phyloP scores from a whole-genome alignment of 2,888 invertebrate species.

The Tenthredo livida region DNA sequence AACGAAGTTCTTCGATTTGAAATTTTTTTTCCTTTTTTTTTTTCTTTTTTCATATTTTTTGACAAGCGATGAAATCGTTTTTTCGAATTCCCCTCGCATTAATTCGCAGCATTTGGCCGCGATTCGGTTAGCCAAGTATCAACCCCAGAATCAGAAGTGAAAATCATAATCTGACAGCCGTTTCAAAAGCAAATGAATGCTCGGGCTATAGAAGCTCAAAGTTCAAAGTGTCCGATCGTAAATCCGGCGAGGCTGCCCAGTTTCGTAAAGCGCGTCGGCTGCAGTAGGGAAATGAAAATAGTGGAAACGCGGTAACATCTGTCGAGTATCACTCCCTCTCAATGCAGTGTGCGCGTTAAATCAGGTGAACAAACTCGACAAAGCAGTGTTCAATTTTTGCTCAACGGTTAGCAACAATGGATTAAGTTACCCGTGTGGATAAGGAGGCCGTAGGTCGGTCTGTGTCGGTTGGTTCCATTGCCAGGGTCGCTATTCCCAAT shows the following conservation, averaged over 20 bases:
- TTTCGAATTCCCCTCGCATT: conserved; percentile 23
- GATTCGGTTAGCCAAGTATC: conserved; percentile 46
- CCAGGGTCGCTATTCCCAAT: conserved; percentile 15
- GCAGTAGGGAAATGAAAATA: conserved; percentile 50
- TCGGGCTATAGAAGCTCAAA: neutral
- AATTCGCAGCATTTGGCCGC: conserved; percentile 39
- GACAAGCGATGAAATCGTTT: neutral
- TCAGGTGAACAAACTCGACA: conserved; percentile 71
- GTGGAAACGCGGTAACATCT: conserved; percentile 71
- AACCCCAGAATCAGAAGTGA: conserved; percentile 39
- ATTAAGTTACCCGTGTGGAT: conserved; percentile 52
- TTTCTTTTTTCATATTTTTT: neutral
- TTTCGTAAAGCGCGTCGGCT: conserved; percentile 33
- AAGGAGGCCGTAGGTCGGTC: conserved; percentile 37
- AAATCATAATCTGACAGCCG: conserved; percentile 62
- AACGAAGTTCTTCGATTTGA: neutral
- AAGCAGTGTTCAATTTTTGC: conserved; percentile 53
- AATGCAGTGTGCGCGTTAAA: conserved; percentile 72
- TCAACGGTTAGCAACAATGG: conserved; percentile 49
- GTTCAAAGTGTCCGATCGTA: conserved; percentile 51
- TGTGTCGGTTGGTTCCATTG: conserved; percentile 37
- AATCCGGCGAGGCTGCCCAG: conserved; percentile 41
- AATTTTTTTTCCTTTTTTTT: neutral
- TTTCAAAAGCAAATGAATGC: conserved; percentile 56
- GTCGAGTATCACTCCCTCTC: conserved; percentile 75